phyloP scores from a whole-genome alignment of 2,113 vertebrate genomes.

The Chlamydotis undulata region DNA sequence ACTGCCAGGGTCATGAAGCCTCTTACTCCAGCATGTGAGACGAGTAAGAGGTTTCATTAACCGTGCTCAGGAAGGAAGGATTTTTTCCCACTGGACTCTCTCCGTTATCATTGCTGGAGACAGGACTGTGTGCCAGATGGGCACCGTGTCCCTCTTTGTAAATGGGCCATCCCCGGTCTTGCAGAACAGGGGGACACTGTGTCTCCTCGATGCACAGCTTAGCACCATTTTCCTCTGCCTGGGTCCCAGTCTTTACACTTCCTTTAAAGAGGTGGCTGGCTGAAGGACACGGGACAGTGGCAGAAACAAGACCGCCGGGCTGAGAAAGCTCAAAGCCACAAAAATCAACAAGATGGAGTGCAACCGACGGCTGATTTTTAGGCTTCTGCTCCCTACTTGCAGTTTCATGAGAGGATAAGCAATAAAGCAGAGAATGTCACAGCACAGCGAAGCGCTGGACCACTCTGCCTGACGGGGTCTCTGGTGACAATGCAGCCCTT shows the following conservation, averaged over 20 bases:
- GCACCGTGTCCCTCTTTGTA: neutral
- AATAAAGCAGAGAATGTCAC: slow-evolving; percentile 37
- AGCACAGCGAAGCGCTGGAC: slow-evolving; percentile 12
- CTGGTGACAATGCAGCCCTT: slow-evolving; percentile 46
- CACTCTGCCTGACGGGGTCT: slow-evolving; percentile 31
- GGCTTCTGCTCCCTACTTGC: neutral
- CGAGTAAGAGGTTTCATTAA: neutral
- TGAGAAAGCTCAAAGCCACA: neutral
- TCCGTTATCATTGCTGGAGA: neutral
- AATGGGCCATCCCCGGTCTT: neutral
- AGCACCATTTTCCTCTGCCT: neutral
- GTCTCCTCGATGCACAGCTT: neutral
- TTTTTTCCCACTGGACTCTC: accelerated
- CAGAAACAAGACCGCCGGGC: neutral
- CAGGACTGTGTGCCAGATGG: neutral
- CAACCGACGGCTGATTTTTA: neutral
- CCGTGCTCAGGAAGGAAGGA: neutral
- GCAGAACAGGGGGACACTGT: neutral
- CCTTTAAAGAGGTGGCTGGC: neutral
- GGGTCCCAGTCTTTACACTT: neutral
- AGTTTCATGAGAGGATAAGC: neutral
- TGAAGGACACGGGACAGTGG: neutral
- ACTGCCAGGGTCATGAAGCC: neutral
- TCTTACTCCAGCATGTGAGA: neutral
- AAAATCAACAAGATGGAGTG: neutral